Base-by-base conservation (phyloP, 2,888 invertebrate species). In the Protophormia terraenovae region DNA sequence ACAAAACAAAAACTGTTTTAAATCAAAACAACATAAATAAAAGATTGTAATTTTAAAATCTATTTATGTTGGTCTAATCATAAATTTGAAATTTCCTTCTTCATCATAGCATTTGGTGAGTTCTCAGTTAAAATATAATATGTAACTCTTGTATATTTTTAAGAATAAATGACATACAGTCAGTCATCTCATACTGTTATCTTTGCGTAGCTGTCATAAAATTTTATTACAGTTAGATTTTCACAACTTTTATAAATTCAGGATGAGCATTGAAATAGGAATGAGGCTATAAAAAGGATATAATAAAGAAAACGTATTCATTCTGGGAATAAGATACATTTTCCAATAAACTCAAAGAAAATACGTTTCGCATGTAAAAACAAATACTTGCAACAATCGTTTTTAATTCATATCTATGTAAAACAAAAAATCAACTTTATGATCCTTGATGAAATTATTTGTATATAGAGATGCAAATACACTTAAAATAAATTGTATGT, bases 381-480 rank as follows among this genome's bases (percentile, higher is more conserved):
- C 78, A 86, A 83, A 80, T 64, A 66, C 45, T 32, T 4, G 32
- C 22, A 71, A 67, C 32, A 75, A 82, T 84, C 66, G 75, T 22
- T 82, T 76, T 76, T 80, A 85, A 81, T 83, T 84, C 71, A 64
- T 85, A 88, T 89, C 86, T 89, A 88, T 90, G 88, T 88, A 87
- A 88, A 89, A 89, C 89, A 87, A 88, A 87, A 90, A 90, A 89
- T 89, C 89, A 89, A 88, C 87, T 89, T 89, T 80, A 86, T 82
- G 87, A 78, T 80, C 81, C 81, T 86, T 86, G 87, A 88, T 85
- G 86, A 82, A 53, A 71, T 45, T 73, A 38, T 32, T 5, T 10
- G 2, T 2, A 24, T 14, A 24, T 24, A n/a, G n/a, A n/a, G n/a
- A 16, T 27, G n/a, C 38, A 16, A 12, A 1, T 71, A 71, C 71